phyloP scores from a whole-genome alignment of 2,888 invertebrate species.

The Polyommatus iphigenia region DNA sequence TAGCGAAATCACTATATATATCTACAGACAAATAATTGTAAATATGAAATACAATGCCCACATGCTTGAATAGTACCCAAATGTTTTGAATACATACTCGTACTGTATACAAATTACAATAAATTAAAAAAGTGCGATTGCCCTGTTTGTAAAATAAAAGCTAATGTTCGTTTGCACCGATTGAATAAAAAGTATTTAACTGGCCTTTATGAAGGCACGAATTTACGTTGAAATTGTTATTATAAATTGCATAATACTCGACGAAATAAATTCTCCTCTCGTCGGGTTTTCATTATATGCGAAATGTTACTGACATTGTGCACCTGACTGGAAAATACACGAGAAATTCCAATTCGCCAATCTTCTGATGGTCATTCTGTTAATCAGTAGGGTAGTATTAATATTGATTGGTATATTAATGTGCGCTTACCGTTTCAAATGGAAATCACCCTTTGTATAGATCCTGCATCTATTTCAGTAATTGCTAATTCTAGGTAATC shows the following conservation, averaged over 20 bases:
- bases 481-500: neutral
- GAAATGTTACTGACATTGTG: neutral
- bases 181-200: neutral
- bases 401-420: neutral
- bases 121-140: neutral
- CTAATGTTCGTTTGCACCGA: neutral
- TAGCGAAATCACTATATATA: too few relatives aligned
- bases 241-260: neutral
- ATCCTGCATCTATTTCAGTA: neutral
- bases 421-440: neutral
- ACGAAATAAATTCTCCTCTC: neutral
- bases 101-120: too few relatives aligned
- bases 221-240: neutral
- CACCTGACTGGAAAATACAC: neutral
- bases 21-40: too few relatives aligned
- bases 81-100: too few relatives aligned
- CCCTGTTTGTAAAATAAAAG: neutral
- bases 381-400: neutral
- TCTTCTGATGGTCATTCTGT: neutral
- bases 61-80: too few relatives aligned
- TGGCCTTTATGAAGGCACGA: neutral
- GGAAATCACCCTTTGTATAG: neutral
- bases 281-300: neutral
- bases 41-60: too few relatives aligned
- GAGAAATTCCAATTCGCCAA: neutral